Base-by-base conservation (phyloP, 2,888 invertebrate genomes). In the Peribatodes rhomboidaria region DNA sequence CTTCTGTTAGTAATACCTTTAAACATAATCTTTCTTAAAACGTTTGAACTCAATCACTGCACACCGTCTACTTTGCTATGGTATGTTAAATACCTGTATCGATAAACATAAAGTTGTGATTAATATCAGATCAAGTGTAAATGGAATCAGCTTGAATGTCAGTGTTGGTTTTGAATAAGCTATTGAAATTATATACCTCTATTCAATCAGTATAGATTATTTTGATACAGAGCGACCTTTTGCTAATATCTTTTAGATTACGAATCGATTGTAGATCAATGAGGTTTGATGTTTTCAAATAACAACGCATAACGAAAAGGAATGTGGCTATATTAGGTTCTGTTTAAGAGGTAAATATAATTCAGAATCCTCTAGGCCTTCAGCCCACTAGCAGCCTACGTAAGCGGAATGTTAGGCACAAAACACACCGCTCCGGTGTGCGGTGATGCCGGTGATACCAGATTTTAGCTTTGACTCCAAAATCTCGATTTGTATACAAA, bases 41-140 rank as follows among this genome's bases (percentile, higher is more conserved):
- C 6, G 46, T 39, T 41, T 6, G 53, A 37, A 2, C 16, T 49
- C 8, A 35, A 49, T 37, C 27, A 59, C 64, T 64, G 63, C 7
- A 11, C 11, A 20, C 35, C 8, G 27, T 37, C 20, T 16, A 22
- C 10, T 13, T 11, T 39, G 53, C 22, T 27, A 33, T 6, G 31
- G 46, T 27, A 57, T 53, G 70, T 67, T 68, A 66, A 49, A 68
- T 69, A 60, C 55, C 22, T 70, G 70, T 71, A 77, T 77, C 44
- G 18, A 60, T 60, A 60, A 60, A 46, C 44, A 65, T 59, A 49
- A 58, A 35, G 27, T 50, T 55, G 55, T 56, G 56, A 65, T 56
- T 65, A 64, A 60, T 60, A 60, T 50, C 60, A 56, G 60, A 59
- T 60, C 60, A 60, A 60, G 65, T 65, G 65, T 60, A 60, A 65